These are phyloP conservation scores for Hemicentrotus pulcherrimus DNA, from an alignment of 35 echinoderm and acorn worm genomes.

Conservation along the genomic window DNA sequence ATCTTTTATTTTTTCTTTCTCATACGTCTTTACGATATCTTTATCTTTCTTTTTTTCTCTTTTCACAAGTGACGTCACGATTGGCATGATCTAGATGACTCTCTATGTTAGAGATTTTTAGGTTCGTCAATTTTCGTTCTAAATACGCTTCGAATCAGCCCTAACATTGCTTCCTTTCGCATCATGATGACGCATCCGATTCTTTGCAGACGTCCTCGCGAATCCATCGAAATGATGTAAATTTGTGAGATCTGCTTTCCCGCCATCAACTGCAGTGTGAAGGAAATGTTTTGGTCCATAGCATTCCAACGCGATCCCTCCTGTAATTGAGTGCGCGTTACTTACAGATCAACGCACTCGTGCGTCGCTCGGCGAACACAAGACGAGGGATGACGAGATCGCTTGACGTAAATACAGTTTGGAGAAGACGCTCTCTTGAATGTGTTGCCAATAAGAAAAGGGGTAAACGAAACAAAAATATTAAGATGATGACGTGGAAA, in stretches of 20 bases:
- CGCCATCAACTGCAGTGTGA: neutral
- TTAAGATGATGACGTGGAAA: neutral
- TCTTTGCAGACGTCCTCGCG: neutral
- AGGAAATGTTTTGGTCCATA: neutral
- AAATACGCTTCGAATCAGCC: neutral
- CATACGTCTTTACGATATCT: neutral
- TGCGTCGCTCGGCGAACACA: neutral
- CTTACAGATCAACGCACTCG: neutral
- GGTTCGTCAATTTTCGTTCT: neutral
- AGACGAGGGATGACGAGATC: neutral
- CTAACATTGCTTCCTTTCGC: neutral
- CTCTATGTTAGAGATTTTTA: neutral
- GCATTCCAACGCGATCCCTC: neutral
- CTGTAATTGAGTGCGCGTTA: neutral
- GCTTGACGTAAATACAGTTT: neutral
- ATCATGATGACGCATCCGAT: neutral
- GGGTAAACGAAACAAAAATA: neutral
- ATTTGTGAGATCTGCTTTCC: neutral
- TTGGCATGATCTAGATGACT: neutral
- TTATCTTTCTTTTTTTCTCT: neutral
- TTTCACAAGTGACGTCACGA: neutral
- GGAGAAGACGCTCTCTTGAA: neutral
- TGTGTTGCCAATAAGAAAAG: neutral
- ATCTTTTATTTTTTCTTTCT: neutral
- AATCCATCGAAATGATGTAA: neutral